Base-by-base conservation (phyloP, 2,113 vertebrate species). In the Pluvianellus socialis region DNA sequence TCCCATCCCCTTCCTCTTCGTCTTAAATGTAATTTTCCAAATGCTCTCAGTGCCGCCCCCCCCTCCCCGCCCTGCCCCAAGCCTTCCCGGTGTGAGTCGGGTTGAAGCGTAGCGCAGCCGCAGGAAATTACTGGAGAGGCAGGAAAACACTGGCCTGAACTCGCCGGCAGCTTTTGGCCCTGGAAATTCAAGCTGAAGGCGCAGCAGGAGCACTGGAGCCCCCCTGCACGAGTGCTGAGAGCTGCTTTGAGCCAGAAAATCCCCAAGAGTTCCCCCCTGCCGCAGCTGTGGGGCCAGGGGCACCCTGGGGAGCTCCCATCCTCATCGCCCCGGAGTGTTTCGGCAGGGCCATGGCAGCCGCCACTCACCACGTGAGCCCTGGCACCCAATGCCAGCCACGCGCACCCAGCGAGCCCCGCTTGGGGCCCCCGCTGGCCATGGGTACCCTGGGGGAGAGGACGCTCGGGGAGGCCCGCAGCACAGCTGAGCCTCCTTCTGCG, bases 381-480 rank as follows among this genome's bases (percentile, higher is more conserved):
- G 2, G 42, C 4, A 5, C 42, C 61, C 90, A 42, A 1, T 28
- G 72, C 90, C 4, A 1, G 53, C 76, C 63, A 1, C 2, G 11
- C 4, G 0, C 58, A 5, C 33, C 16, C 44, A 2, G 76, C 33
- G 0, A 21, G 56, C 79, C 62, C 32, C 2, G 2, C 62, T 22
- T 7, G 0, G 74, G 80, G 44, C 45, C 40, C 75, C 63, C 1
- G 1, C 40, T 4, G 2, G 10, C 58, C 76, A 1, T 2, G n/a
- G 53, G 23, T 12, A 40, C 45, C 28, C 0, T 3, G 1, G 2
- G 3, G 27, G 13, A 17, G 23, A 32, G 52, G 58, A 13, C 71
- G 90, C 22, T 17, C 0, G 1, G 42, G 42, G 42, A 70, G 47
- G 33, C 13, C 40, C 3, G 0, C 0, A 2, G 27, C 1, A 0